phyloP scores from a whole-genome alignment of 1,140 invertebrate species.

The Pteromalus puparum region DNA sequence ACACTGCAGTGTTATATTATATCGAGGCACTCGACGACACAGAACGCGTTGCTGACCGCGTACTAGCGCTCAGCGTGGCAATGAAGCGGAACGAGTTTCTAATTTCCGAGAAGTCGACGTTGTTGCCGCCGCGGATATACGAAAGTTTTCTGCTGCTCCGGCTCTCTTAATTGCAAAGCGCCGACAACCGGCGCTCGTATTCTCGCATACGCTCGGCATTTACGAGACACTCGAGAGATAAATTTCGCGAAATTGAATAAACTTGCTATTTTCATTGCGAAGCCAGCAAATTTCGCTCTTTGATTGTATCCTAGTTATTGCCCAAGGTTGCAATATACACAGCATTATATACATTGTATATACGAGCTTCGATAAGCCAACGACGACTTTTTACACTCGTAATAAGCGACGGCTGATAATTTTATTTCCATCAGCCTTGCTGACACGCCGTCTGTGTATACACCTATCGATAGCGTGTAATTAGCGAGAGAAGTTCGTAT shows the following conservation, averaged over 20 bases:
- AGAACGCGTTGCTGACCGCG: too few relatives aligned
- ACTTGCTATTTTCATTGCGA: constrained; percentile 17
- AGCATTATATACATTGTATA: constrained; percentile 16
- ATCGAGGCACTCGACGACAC: not conserved
- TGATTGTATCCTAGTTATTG: too few relatives aligned
- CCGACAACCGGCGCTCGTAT: not conserved
- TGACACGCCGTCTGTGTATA: not conserved
- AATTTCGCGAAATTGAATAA: constrained; percentile 18
- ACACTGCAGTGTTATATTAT: not conserved
- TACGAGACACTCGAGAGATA: not conserved
- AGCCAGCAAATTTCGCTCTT: not conserved
- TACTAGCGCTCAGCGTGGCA: not conserved
- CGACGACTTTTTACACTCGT: too few relatives aligned
- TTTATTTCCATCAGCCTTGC: constrained; percentile 10
- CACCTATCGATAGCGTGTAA: constrained; percentile 21
- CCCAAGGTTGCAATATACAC: not conserved
- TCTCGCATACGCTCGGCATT: not conserved
- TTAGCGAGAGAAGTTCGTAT: constrained; percentile 23
- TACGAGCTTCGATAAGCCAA: constrained; percentile 6
- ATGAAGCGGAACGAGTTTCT: constrained; percentile 49
- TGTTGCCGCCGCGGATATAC: not conserved
- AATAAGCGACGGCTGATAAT: not conserved
- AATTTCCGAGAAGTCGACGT: constrained; percentile 47
- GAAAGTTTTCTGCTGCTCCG: constrained; percentile 22
- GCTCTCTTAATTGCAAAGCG: constrained; percentile 29